These are phyloP conservation scores for Lochmaea capreae DNA, from an alignment of 2,888 invertebrate genomes.

Conservation along the genomic window DNA sequence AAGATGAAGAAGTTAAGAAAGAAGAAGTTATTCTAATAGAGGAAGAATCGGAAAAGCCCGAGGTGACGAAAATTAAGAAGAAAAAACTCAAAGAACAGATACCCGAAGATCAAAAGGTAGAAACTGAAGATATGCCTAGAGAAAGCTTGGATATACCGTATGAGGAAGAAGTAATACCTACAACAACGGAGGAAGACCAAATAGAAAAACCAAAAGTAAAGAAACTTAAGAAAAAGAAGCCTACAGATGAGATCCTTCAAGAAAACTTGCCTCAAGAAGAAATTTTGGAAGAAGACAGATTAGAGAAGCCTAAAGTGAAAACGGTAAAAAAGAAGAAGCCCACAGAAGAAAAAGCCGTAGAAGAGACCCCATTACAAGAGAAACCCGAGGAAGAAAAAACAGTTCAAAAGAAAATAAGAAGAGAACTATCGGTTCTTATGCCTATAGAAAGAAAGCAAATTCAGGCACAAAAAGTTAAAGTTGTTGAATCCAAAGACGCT, in stretches of 20 bases:
- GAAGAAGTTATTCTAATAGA: slow-evolving; percentile 61
- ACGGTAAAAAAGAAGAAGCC: slow-evolving; percentile 36
- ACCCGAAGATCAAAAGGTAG: too few species aligned
- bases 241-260: slow-evolving; percentile 57
- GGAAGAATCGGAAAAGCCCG: slow-evolving; percentile 47
- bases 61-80: slow-evolving; percentile 45
- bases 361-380: slow-evolving; percentile 52
- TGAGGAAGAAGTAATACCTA: too few species aligned
- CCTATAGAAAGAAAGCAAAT: slow-evolving; percentile 68
- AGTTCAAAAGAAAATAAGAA: slow-evolving; percentile 46
- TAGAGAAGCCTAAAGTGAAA: slow-evolving; percentile 27
- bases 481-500: slow-evolving; percentile 68
- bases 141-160: too few species aligned
- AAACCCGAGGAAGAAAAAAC: slow-evolving; percentile 45
- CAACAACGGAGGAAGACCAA: too few species aligned
- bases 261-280: slow-evolving; percentile 21
- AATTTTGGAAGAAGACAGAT: slow-evolving; percentile 37
- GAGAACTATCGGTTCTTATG: slow-evolving; percentile 56
- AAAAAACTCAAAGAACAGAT: slow-evolving; percentile 58
- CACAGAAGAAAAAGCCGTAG: slow-evolving; percentile 30
- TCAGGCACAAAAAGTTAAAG: slow-evolving; percentile 72
- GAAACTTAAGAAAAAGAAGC: slow-evolving; percentile 52
- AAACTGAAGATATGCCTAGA: too few species aligned
- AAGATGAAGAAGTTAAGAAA: slow-evolving; percentile 50
- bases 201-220: slow-evolving; percentile 38